Evolutionary conservation across 2,113 vertebrate genomes (phyloP).

Genomic region (Nothocercus nigrocapillus): DNA sequence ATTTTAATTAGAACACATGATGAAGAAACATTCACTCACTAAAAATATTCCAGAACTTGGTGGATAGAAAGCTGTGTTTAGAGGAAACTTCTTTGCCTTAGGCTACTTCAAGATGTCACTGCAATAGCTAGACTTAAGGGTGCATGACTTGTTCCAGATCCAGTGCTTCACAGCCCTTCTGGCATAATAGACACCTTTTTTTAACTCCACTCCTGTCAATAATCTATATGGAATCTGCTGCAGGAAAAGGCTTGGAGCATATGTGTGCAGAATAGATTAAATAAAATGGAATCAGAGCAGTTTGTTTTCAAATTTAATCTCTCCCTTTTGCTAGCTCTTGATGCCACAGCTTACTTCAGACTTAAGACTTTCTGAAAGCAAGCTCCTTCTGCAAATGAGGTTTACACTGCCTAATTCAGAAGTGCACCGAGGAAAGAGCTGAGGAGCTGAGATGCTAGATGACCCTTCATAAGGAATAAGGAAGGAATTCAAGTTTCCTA

Average conservation of each 20-base stretch:
- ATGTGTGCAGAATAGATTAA: slow-evolving; percentile 12
- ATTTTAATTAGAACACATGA: slow-evolving; percentile 51
- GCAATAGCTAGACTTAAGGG: slow-evolving; percentile 11
- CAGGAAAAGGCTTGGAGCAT: not conserved
- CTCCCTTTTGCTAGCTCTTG: not conserved
- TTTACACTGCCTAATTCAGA: slow-evolving; percentile 19
- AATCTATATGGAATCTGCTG: slow-evolving; percentile 2
- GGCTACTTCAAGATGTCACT: slow-evolving; percentile 40
- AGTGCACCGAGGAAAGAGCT: not conserved
- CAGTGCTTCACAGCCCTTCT: not conserved
- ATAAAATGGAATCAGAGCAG: slow-evolving; percentile 2
- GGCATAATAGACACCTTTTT: not conserved
- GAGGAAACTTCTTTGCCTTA: slow-evolving; percentile 23
- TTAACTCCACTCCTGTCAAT: not conserved
- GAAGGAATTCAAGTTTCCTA: slow-evolving; percentile 2
- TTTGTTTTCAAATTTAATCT: not conserved
- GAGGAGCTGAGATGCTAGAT: not conserved
- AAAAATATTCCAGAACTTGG: slow-evolving; percentile 31
- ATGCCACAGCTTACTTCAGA: not conserved
- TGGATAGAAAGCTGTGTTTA: slow-evolving; percentile 17
- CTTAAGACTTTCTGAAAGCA: slow-evolving; percentile 16
- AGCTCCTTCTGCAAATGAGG: not conserved
- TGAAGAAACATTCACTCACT: slow-evolving; percentile 19
- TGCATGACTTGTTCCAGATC: slow-evolving; percentile 22
- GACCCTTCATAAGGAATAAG: not conserved